These are phyloP conservation scores for Nomada ferruginata DNA, from an alignment of 2,888 invertebrate genomes.

Conservation along the genomic window DNA sequence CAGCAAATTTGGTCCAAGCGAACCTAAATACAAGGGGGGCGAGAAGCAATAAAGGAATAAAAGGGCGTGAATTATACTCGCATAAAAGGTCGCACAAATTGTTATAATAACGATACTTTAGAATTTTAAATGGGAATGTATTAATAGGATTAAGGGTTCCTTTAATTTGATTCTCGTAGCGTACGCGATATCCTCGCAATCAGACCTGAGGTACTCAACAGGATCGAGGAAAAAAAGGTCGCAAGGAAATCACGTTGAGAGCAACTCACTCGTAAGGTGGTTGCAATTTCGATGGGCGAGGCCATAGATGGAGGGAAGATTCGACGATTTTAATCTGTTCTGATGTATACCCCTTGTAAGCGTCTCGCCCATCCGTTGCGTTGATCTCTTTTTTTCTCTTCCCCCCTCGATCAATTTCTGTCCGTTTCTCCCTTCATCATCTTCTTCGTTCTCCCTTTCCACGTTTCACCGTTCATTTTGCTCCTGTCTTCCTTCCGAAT, in stretches of 20 bases:
- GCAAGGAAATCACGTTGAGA: slow-evolving; percentile 36
- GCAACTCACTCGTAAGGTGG: slow-evolving; percentile 41
- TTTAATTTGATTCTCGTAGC: slow-evolving; percentile 33
- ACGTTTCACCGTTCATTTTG: slow-evolving; percentile 40
- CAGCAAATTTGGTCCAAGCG: background rate
- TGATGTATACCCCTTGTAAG: slow-evolving; percentile 63
- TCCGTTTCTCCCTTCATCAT: slow-evolving; percentile 19
- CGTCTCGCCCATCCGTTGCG: slow-evolving; percentile 41
- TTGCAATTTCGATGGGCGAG: slow-evolving; percentile 59
- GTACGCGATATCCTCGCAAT: background rate
- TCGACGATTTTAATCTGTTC: slow-evolving; percentile 75
- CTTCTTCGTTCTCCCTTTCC: slow-evolving; percentile 11
- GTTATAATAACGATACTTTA: background rate
- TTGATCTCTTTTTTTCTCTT: slow-evolving; percentile 37
- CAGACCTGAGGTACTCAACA: no score
- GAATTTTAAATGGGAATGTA: slow-evolving; percentile 12
- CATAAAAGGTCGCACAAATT: background rate
- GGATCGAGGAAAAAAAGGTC: background rate
- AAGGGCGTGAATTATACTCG: slow-evolving; percentile 1
- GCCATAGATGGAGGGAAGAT: slow-evolving; percentile 62
- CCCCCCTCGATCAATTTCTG: slow-evolving; percentile 15
- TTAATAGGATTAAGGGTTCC: slow-evolving; percentile 5
- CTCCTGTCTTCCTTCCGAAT: slow-evolving; percentile 64
- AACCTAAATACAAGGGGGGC: background rate
- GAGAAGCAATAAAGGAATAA: background rate